These are phyloP conservation scores for Microdon myrmicae DNA, from an alignment of 2,888 invertebrate genomes.

Conservation along the genomic window DNA sequence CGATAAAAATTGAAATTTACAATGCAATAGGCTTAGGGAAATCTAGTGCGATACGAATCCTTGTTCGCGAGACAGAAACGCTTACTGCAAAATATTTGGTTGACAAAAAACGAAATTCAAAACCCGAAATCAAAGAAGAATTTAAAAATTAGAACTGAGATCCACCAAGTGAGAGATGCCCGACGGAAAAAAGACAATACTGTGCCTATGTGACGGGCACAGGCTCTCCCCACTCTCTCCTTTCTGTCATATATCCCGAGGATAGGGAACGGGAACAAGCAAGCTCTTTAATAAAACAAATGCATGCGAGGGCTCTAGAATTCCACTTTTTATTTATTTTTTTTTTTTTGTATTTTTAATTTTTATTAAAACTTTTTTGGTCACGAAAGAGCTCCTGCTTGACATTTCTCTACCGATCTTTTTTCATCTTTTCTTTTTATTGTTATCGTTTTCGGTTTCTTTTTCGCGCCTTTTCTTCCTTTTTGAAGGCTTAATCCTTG, in stretches of 20 bases:
- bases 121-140: constrained; percentile 50
- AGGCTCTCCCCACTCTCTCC: constrained; percentile 3
- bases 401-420: constrained; percentile 14
- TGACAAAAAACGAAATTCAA: constrained; percentile 51
- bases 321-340: constrained; percentile 42
- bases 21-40: constrained; percentile 46
- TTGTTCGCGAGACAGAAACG: constrained; percentile 14
- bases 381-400: constrained; percentile 29
- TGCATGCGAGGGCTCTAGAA: constrained; percentile 38
- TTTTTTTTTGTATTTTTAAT: no score
- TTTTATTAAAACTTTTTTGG: no score
- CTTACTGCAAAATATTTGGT: constrained; percentile 49
- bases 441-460: no score
- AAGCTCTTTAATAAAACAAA: constrained; percentile 51
- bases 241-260: constrained; percentile 8
- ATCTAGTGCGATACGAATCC: constrained; percentile 35
- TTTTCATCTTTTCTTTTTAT: no score
- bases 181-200: constrained; percentile 26
- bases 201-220: constrained; percentile 26
- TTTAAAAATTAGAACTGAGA: constrained; percentile 50
- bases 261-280: no score
- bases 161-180: constrained; percentile 14
- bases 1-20: constrained; percentile 47
- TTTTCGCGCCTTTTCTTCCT: no score
- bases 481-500: constrained; percentile 44